These are phyloP conservation scores for Acrobasis repandana DNA, from an alignment of 2,888 invertebrate genomes.

Conservation along the genomic window DNA sequence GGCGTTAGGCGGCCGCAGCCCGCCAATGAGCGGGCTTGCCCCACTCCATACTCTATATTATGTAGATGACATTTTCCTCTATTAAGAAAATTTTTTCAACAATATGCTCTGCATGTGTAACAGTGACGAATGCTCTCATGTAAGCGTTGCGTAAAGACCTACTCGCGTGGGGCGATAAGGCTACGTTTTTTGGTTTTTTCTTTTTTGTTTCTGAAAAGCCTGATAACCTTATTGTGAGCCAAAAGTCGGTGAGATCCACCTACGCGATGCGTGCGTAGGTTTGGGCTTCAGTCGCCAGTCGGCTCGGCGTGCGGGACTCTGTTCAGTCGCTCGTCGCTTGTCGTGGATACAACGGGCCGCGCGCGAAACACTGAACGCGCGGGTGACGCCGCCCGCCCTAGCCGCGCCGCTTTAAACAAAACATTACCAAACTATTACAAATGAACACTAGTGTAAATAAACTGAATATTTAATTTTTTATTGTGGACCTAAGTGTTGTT, in stretches of 20 bases:
- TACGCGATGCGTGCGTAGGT: constrained; percentile 22
- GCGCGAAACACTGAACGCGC: constrained; percentile 39
- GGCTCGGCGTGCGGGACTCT: not conserved
- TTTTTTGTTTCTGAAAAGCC: constrained; percentile 20
- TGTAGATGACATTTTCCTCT: constrained; percentile 64
- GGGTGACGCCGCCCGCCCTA: constrained; percentile 48
- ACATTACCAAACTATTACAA: constrained; percentile 26
- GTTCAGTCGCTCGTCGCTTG: constrained; percentile 32
- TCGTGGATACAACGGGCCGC: constrained; percentile 41
- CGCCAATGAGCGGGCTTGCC: constrained; percentile 71
- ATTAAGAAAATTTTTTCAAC: constrained; percentile 51
- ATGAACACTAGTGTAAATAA: constrained; percentile 26
- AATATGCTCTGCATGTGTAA: constrained; percentile 32
- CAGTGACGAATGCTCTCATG: constrained; percentile 14
- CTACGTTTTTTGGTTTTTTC: constrained; percentile 15
- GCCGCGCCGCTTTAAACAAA: constrained; percentile 33
- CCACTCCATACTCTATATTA: constrained; percentile 61
- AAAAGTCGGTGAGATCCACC: constrained; percentile 25
- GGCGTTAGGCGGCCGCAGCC: constrained; percentile 61
- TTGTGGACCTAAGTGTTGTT: constrained; percentile 37
- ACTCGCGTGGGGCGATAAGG: constrained; percentile 18
- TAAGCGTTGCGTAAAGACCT: constrained; percentile 21
- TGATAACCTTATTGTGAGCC: constrained; percentile 25
- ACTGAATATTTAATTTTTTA: constrained; percentile 6
- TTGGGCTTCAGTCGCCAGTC: constrained; percentile 15